A percentile compares a stretch with the other conserved stretches of the same genome.
phyloP scores from a whole-genome alignment of 2,888 invertebrate genomes.

The Nomada ferruginata region DNA sequence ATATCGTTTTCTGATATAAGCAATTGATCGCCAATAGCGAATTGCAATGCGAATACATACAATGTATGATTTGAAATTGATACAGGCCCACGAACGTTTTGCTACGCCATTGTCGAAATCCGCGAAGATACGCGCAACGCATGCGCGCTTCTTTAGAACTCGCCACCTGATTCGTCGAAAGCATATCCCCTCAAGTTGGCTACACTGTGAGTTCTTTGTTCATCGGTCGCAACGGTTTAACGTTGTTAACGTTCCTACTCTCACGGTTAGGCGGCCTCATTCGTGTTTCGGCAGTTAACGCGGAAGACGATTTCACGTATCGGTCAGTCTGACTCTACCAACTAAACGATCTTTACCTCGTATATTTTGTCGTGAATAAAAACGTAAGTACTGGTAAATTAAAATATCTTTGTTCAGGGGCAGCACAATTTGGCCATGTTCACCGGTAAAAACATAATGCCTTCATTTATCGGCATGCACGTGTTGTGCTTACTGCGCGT shows the following conservation, averaged over 20 bases:
- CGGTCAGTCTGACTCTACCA: neutral
- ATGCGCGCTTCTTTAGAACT: slow-evolving; percentile 34
- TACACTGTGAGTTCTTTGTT: slow-evolving; percentile 51
- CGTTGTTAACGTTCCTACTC: slow-evolving; percentile 22
- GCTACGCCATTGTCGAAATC: slow-evolving; percentile 15
- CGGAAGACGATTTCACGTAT: neutral
- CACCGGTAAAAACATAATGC: slow-evolving; percentile 33
- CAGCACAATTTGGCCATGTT: slow-evolving; percentile 30
- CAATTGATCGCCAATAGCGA: neutral
- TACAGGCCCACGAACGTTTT: neutral
- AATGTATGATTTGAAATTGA: neutral
- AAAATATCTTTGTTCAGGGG: neutral
- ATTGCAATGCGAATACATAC: too few relatives aligned
- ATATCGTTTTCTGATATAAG: neutral
- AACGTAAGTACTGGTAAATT: slow-evolving; percentile 36
- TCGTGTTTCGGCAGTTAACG: slow-evolving; percentile 17
- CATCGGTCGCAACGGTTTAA: slow-evolving; percentile 23
- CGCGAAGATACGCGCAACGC: slow-evolving; percentile 16
- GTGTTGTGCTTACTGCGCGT: slow-evolving; percentile 22
- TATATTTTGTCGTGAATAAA: neutral
- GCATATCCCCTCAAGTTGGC: slow-evolving; percentile 36
- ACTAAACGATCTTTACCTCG: neutral
- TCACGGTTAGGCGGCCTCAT: slow-evolving; percentile 5
- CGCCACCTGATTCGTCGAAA: slow-evolving; percentile 36
- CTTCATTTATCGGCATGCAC: slow-evolving; percentile 28